Base-by-base conservation (phyloP, 2,888 invertebrate genomes). In the Ceramica pisi region DNA sequence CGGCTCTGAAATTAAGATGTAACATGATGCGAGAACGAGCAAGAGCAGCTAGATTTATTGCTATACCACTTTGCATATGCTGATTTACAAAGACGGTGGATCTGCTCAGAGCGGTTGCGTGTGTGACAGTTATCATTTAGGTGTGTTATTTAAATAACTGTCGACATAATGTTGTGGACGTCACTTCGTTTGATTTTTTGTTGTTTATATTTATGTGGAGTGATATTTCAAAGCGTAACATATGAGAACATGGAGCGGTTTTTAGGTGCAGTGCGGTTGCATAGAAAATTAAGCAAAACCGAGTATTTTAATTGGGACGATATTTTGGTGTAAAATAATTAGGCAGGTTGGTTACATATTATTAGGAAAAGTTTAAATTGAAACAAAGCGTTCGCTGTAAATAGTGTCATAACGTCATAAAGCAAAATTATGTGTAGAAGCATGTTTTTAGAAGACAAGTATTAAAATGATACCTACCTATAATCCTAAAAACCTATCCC, bases 21-120 rank as follows among this genome's bases (percentile, higher is more conserved):
- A 96, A 96, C 96, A 96, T 96, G 96, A 96, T 96, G 96, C 96
- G 96, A 95, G 96, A 96, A 96, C 96, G 96, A 96, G 96, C 96
- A 95, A 96, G 95, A 95, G 93, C 96, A 90, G 92, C 93, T 94
- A 96, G 96, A 96, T 96, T 96, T 96, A 96, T 96, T 95, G 94
- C 96, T 94, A 94, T 95, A 95, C 96, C 96, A 96, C 96, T 96
- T 96, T 96, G 96, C 96, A 96, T 96, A 96, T 96, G 96, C 96
- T 96, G 96, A 96, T 96, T 96, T 96, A 96, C 96, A 96, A 96
- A 96, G 95, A 94, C 92, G 90, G 86, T 80, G 90, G 91, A 89
- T 78, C 85, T 89, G 80, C 85, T 89, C 71, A 69, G 92, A 93
- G 94, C 71, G 80, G 91, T 80, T 86, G 81, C 78, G 78, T 80